A percentile compares a stretch with the other conserved stretches of the same genome.
Conservation (phyloP, 2,113 vertebrate species). For the Emydocephalus ijimae region DNA sequence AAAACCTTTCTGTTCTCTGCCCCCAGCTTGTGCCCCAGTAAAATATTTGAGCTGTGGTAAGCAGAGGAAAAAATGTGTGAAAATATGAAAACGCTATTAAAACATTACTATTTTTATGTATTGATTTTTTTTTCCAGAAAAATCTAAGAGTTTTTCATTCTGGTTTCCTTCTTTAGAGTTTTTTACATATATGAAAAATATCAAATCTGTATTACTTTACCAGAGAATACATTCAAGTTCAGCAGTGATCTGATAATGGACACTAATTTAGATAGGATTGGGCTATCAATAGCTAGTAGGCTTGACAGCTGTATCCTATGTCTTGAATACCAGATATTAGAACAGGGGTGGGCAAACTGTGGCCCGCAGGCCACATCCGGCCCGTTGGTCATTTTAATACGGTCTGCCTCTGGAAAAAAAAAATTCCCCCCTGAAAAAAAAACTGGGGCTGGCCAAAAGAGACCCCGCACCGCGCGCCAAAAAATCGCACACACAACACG, state of each 20-base stretch:
- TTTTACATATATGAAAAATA: background rate
- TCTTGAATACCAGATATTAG: background rate
- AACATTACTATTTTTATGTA: background rate
- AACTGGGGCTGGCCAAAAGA: too few species aligned
- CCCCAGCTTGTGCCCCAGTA: background rate
- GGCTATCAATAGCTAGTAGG: background rate
- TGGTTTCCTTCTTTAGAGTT: background rate
- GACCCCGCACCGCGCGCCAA: too few species aligned
- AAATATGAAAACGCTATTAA: background rate
- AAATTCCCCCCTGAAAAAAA: too few species aligned
- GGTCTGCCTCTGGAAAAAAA: too few species aligned
- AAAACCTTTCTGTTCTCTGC: background rate
- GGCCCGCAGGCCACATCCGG: too few species aligned
- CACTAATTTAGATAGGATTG: background rate
- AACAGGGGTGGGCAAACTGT: too few species aligned
- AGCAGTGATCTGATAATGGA: background rate
- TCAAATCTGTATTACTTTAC: background rate
- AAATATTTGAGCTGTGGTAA: background rate
- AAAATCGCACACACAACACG: too few species aligned
- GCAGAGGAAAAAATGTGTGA: fast-evolving
- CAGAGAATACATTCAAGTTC: background rate
- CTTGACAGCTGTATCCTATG: background rate
- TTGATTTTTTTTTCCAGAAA: background rate
- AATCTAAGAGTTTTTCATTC: background rate
- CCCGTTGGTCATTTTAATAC: too few species aligned